Evolutionary conservation across 2,113 vertebrate species (phyloP).

Genomic region (Dicrurus megarhynchus): DNA sequence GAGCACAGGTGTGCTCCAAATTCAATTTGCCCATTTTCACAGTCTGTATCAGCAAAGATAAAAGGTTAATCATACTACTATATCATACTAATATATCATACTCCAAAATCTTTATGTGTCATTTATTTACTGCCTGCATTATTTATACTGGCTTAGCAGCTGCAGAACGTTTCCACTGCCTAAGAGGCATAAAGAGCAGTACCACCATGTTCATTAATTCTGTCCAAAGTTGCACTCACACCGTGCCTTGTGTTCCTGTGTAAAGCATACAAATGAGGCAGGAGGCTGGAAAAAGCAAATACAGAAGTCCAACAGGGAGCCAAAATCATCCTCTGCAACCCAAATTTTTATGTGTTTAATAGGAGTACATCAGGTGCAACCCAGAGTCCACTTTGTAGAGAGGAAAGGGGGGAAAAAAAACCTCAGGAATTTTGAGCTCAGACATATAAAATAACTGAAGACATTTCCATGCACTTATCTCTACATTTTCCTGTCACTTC

Average conservation of each 20-base stretch:
- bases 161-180: not conserved
- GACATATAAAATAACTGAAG: not conserved
- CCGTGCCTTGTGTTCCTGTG: not conserved
- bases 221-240: not conserved
- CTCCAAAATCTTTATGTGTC: not conserved
- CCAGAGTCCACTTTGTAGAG: not conserved
- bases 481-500: not conserved
- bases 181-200: not conserved
- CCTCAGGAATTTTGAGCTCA: not conserved
- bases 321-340: not conserved
- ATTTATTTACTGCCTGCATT: not conserved
- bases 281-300: not conserved
- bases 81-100: not conserved
- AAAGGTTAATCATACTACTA: not conserved
- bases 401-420: accelerated
- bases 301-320: not conserved
- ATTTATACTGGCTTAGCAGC: not conserved
- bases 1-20: not conserved
- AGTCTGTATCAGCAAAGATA: not conserved
- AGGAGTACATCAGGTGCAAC: not conserved
- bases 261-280: not conserved
- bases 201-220: not conserved
- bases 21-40: not conserved
- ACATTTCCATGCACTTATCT: not conserved
- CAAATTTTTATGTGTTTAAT: not conserved